phyloP scores from a whole-genome alignment of 2,797 vertebrate species.

The Silurus aristotelis region DNA sequence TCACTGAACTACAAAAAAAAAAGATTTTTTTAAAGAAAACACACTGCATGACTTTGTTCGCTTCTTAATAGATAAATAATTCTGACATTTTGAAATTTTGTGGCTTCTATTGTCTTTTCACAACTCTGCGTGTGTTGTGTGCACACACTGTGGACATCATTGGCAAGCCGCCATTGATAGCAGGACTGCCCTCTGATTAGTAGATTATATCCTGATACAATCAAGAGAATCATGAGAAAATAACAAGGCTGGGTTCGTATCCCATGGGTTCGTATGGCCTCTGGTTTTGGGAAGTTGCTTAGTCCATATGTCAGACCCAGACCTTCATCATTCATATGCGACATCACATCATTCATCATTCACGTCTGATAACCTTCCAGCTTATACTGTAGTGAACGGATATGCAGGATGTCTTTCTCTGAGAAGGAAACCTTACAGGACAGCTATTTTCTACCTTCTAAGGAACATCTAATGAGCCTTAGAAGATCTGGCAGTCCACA shows the following conservation, averaged over 20 bases:
- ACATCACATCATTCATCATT: neutral
- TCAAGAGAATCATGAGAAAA: neutral
- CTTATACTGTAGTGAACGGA: neutral
- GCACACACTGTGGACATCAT: neutral
- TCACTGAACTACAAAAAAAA: too few relatives aligned
- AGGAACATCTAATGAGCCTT: neutral
- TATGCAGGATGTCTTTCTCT: neutral
- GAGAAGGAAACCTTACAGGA: neutral
- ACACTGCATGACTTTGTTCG: neutral
- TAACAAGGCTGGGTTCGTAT: neutral
- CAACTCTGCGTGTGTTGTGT: neutral
- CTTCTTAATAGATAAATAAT: neutral
- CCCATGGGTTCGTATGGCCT: neutral
- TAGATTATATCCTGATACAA: neutral
- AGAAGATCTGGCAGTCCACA: neutral
- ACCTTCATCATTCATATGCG: neutral
- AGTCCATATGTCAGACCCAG: neutral
- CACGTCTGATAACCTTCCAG: neutral
- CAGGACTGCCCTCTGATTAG: neutral
- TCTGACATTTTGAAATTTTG: neutral
- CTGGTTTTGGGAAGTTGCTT: neutral
- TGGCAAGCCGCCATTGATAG: neutral
- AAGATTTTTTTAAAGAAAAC: neutral
- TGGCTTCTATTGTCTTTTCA: neutral
- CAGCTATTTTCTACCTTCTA: neutral